Evolutionary conservation across 2,888 invertebrate genomes (phyloP), one percentile per base, ranked within the genome.

Genomic region (Zaprionus lineosus): DNA sequence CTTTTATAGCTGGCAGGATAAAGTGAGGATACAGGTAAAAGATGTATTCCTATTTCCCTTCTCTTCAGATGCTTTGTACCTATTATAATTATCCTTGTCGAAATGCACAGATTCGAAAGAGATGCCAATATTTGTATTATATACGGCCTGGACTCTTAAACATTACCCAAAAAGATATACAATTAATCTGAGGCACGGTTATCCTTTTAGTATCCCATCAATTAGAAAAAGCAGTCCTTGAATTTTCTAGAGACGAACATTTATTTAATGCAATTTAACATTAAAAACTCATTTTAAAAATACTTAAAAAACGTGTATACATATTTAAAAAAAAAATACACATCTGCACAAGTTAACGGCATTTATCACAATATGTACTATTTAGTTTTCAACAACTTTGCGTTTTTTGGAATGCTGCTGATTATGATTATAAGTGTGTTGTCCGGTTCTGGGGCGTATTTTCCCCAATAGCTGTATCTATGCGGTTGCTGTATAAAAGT

Each of bases 231-330:
- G 51, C 44, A 51, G 29, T n/a, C 18, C 3, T 48, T 3, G 12
- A 12, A 24, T 28, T 37, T 48, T 65, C 39, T 71, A 71, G 51
- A 71, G 71, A 72, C 66, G 56, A 81, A 81, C 83, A 81, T 84
- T 84, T 78, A 81, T 74, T 84, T 60, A 79, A 74, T 64, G 81
- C 84, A 81, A 84, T 81, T 66, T 41, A 81, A 81, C 79, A 78
- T 82, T 65, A 74, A 78, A 74, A 84, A 84, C 64, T 72, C 43
- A 81, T 81, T 69, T 66, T 71, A 71, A 48, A 59, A 68, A 64
- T 81, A 83, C 66, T 78, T 83, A 78, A 73, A 64, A 56, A 59
- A 70, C 56, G 63, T 53, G 52, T 72, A 37, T 76, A 72, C 61
- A 72, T 60, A 68, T 51, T 41, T 44, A 62, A 66, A 67, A 67